These are phyloP conservation scores for Esox lucius DNA, from an alignment of 2,797 vertebrate species.

Conservation along the genomic window DNA sequence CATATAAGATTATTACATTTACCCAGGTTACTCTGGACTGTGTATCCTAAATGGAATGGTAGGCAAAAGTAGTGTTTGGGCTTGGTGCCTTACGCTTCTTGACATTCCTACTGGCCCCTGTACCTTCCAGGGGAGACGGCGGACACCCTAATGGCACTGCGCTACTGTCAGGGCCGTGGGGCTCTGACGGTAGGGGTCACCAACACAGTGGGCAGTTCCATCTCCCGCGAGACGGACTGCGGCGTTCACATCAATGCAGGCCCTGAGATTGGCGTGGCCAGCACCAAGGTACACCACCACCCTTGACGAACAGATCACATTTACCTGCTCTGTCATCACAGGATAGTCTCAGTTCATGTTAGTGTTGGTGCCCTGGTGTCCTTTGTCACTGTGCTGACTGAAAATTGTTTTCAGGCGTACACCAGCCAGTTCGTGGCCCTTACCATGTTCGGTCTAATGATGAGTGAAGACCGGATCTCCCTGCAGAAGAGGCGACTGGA, in stretches of 20 bases:
- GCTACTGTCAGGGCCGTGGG: conserved; percentile 86
- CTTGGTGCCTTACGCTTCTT: too few species aligned
- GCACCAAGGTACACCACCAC: conserved; percentile 79
- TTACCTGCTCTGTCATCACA: background rate
- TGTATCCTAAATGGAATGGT: too few species aligned
- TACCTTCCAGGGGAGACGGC: conserved; percentile 87
- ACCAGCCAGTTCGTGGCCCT: conserved; percentile 94
- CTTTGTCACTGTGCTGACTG: background rate
- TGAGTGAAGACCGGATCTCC: conserved; percentile 93
- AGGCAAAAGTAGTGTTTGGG: too few species aligned
- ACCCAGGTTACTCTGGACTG: too few species aligned
- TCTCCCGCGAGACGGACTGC: conserved; percentile 91
- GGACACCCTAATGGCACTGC: conserved; percentile 90
- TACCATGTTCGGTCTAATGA: conserved; percentile 92
- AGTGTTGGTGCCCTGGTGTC: background rate
- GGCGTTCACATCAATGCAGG: conserved; percentile 95
- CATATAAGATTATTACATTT: too few species aligned
- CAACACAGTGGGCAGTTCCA: conserved; percentile 95
- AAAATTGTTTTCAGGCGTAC: conserved; percentile 70
- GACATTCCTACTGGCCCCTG: background rate
- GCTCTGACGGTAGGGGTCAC: conserved; percentile 92
- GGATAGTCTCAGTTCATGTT: background rate
- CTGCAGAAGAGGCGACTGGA: conserved; percentile 86
- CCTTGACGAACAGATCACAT: background rate
- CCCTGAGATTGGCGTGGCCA: conserved; percentile 95